Evolutionary conservation across 2,888 invertebrate genomes (phyloP).

Genomic region (Metacarcinus magister): DNA sequence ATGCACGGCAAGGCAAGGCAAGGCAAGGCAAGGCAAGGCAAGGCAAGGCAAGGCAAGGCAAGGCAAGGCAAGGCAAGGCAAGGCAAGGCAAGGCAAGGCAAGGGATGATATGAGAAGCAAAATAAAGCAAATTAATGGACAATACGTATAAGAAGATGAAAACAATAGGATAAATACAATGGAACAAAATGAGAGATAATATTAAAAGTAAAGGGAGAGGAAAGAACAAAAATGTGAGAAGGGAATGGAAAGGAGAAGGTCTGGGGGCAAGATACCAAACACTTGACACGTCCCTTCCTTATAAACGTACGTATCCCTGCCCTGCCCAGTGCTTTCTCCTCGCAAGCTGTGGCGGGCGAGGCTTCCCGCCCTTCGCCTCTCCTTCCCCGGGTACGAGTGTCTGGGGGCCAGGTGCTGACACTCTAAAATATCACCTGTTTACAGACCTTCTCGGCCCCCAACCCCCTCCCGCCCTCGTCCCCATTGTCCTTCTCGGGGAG

Average conservation of each 20-base stretch:
- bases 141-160: not conserved
- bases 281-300: constrained; percentile 23
- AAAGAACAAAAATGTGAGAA: not conserved
- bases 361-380: not conserved
- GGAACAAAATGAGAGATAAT: not conserved
- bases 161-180: not conserved
- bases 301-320: constrained; percentile 8
- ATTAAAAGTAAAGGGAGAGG: not conserved
- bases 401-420: constrained; percentile 36
- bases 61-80: not conserved
- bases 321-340: constrained; percentile 22
- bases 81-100: not conserved
- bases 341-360: not conserved
- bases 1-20: not conserved
- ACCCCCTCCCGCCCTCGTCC: not conserved
- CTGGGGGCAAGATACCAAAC: constrained; percentile 20
- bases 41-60: not conserved
- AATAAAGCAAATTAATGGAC: not conserved
- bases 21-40: not conserved
- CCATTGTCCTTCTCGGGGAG: not conserved
- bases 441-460: not conserved
- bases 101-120: not conserved
- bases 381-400: not conserved
- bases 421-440: constrained; percentile 48
- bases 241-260: not conserved